Percentiles rank a stretch among this genome's conserved stretches.
Evolutionary conservation across 2,797 vertebrate genomes (phyloP).

Genomic region (Hyperoplus lanceolatus): DNA sequence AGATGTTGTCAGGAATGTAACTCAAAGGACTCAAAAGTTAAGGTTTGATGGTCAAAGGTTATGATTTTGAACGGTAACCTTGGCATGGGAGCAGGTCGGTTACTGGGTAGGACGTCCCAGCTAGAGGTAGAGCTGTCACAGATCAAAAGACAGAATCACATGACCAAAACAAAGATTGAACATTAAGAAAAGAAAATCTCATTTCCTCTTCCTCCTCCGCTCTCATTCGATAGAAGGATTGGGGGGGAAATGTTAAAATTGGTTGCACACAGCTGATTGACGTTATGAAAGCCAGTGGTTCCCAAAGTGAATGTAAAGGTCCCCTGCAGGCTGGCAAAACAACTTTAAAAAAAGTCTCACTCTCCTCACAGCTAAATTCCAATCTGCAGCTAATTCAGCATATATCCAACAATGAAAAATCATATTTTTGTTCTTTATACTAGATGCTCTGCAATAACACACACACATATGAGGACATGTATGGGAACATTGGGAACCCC

Average conservation of each 20-base stretch:
- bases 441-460: not conserved
- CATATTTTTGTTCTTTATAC: not conserved
- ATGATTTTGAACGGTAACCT: constrained; percentile 78
- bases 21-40: constrained; percentile 18
- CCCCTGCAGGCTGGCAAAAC: not conserved
- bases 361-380: not conserved
- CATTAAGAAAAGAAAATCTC: constrained; percentile 35
- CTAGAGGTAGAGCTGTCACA: constrained; percentile 87
- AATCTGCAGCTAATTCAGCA: not conserved
- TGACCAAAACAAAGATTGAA: constrained; percentile 48
- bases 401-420: not conserved
- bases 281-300: constrained; percentile 40
- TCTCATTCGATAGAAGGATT: constrained; percentile 12
- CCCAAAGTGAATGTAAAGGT: constrained; percentile 26
- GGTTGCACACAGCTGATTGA: constrained; percentile 26
- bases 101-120: constrained; percentile 86
- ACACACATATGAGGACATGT: not conserved
- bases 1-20: constrained; percentile 24
- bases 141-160: constrained; percentile 79
- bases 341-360: too few species aligned
- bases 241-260: constrained; percentile 33
- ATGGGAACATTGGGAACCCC: constrained; percentile 34
- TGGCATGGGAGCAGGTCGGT: constrained; percentile 79
- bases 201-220: not conserved
- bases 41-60: constrained; percentile 55